phyloP scores from a whole-genome alignment of 2,888 invertebrate genomes.

The Hemithea aestivaria region DNA sequence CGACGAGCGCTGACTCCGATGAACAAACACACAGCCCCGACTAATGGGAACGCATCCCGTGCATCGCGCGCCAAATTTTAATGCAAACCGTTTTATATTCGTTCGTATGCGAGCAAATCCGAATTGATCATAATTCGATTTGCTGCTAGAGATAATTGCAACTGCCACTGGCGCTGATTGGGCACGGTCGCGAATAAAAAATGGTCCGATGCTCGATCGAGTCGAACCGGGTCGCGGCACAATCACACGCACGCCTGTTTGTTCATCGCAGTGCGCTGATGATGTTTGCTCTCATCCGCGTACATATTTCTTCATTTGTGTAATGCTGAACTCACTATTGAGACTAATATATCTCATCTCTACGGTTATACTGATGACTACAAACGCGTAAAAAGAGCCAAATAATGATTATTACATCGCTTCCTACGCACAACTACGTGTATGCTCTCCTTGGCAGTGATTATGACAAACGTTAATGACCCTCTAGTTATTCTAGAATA shows the following conservation, averaged over 20 bases:
- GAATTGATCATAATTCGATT: slow-evolving; percentile 80
- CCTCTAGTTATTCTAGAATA: slow-evolving; percentile 49
- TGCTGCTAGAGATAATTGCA: slow-evolving; percentile 76
- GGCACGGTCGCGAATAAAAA: slow-evolving; percentile 62
- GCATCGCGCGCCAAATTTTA: slow-evolving; percentile 76
- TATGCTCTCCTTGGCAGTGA: slow-evolving; percentile 63
- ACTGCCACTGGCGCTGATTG: slow-evolving; percentile 78
- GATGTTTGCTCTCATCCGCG: slow-evolving; percentile 61
- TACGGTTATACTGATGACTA: slow-evolving; percentile 12
- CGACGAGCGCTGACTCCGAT: slow-evolving; percentile 43
- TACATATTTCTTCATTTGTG: slow-evolving; percentile 47
- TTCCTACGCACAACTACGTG: slow-evolving; percentile 30
- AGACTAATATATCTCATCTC: slow-evolving; percentile 13
- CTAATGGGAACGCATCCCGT: slow-evolving; percentile 76
- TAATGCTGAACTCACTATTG: slow-evolving; percentile 24
- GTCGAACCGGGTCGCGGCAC: slow-evolving; percentile 40
- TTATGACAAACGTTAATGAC: slow-evolving; percentile 62
- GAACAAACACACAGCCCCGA: slow-evolving; percentile 64
- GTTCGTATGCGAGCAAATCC: slow-evolving; percentile 76
- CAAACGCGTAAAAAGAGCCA: slow-evolving; percentile 8
- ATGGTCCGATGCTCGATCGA: slow-evolving; percentile 39
- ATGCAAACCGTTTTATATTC: slow-evolving; percentile 80
- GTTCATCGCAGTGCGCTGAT: slow-evolving; percentile 63
- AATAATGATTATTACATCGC: slow-evolving; percentile 9
- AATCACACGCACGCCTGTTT: slow-evolving; percentile 71